Evolutionary conservation across 2,888 invertebrate species (phyloP), one percentile per base, ranked within the genome.

Genomic region (Acholoe squamosa): DNA sequence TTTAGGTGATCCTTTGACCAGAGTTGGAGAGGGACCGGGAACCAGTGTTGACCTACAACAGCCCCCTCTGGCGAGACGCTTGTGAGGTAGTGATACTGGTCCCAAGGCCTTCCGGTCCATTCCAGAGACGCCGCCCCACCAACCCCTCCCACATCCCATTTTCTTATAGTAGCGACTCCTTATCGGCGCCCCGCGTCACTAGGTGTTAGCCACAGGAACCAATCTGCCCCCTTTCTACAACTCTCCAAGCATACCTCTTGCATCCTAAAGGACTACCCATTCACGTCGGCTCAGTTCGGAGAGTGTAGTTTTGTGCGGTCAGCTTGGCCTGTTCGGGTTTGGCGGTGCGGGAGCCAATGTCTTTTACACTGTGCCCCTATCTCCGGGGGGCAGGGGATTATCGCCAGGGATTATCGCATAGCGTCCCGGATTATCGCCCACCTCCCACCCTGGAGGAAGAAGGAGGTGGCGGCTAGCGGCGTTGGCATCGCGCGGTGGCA

Each of bases 191-290:
- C 14, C 28, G 28, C 71, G 71, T 71, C 71, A 28, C 28, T 22
- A 28, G 71, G 71, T 28, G 71, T 71, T 71, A 71, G 71, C 71
- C 71, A 28, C n/a, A 71, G 71, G 71, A 71, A 28, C 28, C 28
- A 71, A 71, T 71, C 71, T 22, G 71, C 28, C 28, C 43, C 43
- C 43, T 43, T 43, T 43, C 43, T 43, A 43, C 43, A 7, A 43
- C 71, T 71, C 71, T 71, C 71, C 71, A 71, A 25, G 71, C 28
- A n/a, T 19, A 61, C 19, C 1, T n/a, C 61, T 19, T n/a, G 61
- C 14, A 19, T 43, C 43, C 43, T 43, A 43, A 7, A 43, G 10
- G 10, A 43, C 43, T 10, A 61, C 19, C 5, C 14, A 61, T 61
- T 7, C 61, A 61, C 61, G 14, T 61, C 3, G 61, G 19, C n/a